Base-by-base conservation (phyloP, 2,797 vertebrate species). In the Thripadectes ignobilis region DNA sequence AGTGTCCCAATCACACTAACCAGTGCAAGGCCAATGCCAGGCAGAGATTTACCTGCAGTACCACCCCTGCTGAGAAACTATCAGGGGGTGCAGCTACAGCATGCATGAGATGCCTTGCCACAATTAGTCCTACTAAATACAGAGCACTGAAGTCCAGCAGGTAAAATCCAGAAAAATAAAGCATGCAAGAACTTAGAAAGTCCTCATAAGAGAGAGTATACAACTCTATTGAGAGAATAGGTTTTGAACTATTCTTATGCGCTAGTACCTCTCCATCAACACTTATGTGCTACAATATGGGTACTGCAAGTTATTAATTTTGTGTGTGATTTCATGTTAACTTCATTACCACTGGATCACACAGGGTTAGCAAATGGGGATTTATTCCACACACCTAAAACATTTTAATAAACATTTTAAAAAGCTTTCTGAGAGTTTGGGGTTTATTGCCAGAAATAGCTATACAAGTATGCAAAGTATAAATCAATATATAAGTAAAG, bases 101-200 rank as follows among this genome's bases (percentile, higher is more conserved):
- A 0, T 3, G 21, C 13, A 21, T 6, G 3, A 2, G 14, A 49
- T 46, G 58, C 27, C 2, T 1, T 1, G 1, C 27, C n/a, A 51
- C 41, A 30, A 6, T 9, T 9, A 36, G 30, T 66, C 30, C 68
- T 71, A 43, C 30, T 55, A 62, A 41, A 45, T 17, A 21, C 1
- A 69, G 38, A 23, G 39, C 36, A 23, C 0, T 5, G 8, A n/a
- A 78, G 19, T 22, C 34, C 39, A 75, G 59, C 22, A 80, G 29
- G 21, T 69, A 54, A 69, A 86, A 69, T 57, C 17, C 62, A 71
- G 38, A 48, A 79, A 61, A 71, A 43, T 10, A 77, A 55, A 1
- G 1, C 21, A 48, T n/a, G 36, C 12, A 30, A 72, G 66, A 80
- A 41, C 12, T 65, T 24, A 7, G 2, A 12, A 46, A 80, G 30